A percentile compares a stretch with the other conserved stretches of the same genome.
Conservation (phyloP, 2,888 invertebrate genomes). For the Ophioninae sp. region DNA sequence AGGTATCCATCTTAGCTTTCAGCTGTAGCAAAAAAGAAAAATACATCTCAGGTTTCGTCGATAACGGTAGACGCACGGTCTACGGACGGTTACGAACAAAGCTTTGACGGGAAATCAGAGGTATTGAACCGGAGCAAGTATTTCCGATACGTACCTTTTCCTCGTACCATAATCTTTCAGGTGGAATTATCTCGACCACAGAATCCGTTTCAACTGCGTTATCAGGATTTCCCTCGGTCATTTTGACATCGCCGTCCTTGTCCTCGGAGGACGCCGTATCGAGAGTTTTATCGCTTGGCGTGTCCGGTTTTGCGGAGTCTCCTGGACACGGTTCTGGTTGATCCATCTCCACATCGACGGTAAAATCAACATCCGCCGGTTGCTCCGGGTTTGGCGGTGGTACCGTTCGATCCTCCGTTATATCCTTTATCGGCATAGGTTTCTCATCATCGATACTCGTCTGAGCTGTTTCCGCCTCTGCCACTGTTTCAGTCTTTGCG, state of each 20-base stretch:
- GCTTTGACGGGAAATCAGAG: conserved; percentile 1
- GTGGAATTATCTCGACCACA: conserved; percentile 62
- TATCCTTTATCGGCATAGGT: neutral
- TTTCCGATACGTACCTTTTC: conserved; percentile 70
- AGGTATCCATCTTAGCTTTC: conserved; percentile 70
- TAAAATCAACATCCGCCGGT: conserved; percentile 57
- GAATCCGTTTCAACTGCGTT: conserved; percentile 58
- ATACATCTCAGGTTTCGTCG: neutral
- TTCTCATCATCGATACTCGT: conserved; percentile 24
- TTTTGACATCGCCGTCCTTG: conserved; percentile 6
- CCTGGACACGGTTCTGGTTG: conserved; percentile 43
- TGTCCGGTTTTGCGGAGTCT: conserved; percentile 25
- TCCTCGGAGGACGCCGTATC: conserved; percentile 36
- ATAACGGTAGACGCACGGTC: neutral
- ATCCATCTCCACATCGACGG: conserved; percentile 67
- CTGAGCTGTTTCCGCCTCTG: conserved; percentile 60
- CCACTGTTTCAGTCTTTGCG: conserved; percentile 10
- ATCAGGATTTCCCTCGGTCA: neutral
- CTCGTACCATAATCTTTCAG: conserved; percentile 72
- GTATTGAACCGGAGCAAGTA: neutral
- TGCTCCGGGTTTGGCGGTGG: conserved; percentile 21
- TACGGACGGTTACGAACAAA: no score
- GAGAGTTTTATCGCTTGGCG: conserved; percentile 34
- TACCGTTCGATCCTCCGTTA: conserved; percentile 22
- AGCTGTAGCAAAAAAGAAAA: conserved; percentile 68